Conservation (phyloP, 1,140 invertebrate species). For the Danaus melanippus region DNA sequence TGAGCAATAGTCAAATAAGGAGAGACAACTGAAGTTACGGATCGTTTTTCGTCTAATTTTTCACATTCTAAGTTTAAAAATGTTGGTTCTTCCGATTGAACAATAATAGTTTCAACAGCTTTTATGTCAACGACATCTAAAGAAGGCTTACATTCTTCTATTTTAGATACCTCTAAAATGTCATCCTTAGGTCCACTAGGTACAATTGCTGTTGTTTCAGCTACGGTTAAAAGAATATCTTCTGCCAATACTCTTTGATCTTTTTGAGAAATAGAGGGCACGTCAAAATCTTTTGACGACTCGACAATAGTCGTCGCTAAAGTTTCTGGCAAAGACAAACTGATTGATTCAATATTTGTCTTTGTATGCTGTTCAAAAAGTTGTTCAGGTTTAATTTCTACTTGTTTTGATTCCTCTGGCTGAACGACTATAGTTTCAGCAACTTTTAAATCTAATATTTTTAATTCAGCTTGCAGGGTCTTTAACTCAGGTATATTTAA, state of each 20-base stretch:
- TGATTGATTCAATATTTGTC: too few species aligned
- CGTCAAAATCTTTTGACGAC: too few species aligned
- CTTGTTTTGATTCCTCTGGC: not conserved
- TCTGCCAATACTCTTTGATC: not conserved
- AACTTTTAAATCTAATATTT: slow-evolving; percentile 14
- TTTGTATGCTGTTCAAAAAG: too few species aligned
- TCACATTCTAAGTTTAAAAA: slow-evolving; percentile 4
- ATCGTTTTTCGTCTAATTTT: slow-evolving; percentile 4
- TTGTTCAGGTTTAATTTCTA: too few species aligned
- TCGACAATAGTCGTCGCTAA: too few species aligned
- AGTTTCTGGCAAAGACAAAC: too few species aligned
- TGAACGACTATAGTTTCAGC: slow-evolving; percentile 9
- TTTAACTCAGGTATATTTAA: too few species aligned
- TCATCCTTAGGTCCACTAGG: slow-evolving; percentile 2
- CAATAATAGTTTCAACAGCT: slow-evolving; percentile 7
- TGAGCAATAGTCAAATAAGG: slow-evolving; percentile 7
- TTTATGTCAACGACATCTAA: slow-evolving; percentile 2
- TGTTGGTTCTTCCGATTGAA: slow-evolving; percentile 5
- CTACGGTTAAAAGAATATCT: not conserved
- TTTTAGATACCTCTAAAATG: slow-evolving; percentile 8
- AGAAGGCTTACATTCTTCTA: slow-evolving; percentile 5
- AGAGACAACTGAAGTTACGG: slow-evolving; percentile 7
- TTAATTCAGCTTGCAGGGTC: slow-evolving; percentile 5
- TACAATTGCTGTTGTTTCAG: not conserved
- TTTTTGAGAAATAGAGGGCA: too few species aligned